These are phyloP conservation scores for Drosophila recens DNA, from an alignment of 2,888 invertebrate genomes.

Conservation along the genomic window DNA sequence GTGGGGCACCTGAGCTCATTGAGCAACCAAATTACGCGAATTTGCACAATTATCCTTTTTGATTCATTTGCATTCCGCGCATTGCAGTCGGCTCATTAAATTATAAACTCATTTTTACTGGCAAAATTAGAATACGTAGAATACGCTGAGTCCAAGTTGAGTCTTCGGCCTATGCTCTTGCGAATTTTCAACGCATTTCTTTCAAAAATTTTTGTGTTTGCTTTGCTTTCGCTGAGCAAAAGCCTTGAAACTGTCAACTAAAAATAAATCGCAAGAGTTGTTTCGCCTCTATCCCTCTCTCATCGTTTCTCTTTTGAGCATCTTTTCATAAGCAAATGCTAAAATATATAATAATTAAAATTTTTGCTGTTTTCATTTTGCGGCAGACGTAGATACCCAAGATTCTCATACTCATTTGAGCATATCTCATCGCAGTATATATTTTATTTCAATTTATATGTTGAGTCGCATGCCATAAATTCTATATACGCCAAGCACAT, in stretches of 20 bases:
- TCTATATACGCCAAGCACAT: conserved; percentile 38
- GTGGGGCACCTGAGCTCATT: conserved; percentile 50
- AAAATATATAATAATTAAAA: conserved; percentile 66
- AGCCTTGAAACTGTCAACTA: conserved; percentile 80
- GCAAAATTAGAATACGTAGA: conserved; percentile 17
- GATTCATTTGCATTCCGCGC: conserved; percentile 18
- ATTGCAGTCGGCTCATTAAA: conserved; percentile 54
- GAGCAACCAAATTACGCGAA: conserved; percentile 62
- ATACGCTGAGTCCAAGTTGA: conserved; percentile 11
- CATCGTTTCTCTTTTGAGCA: conserved; percentile 17
- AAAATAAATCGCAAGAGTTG: conserved; percentile 75
- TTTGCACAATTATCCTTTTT: conserved; percentile 44
- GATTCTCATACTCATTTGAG: conserved; percentile 38
- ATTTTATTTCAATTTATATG: conserved; percentile 63
- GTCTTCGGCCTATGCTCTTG: conserved; percentile 20
- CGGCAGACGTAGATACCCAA: conserved; percentile 24
- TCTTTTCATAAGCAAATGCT: conserved; percentile 23
- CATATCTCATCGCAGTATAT: conserved; percentile 43
- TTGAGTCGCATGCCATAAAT: conserved; percentile 59
- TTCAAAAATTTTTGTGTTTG: conserved; percentile 43
- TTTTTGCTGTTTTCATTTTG: conserved; percentile 46
- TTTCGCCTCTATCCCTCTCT: conserved; percentile 18
- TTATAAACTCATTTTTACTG: neutral
- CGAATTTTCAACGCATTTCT: conserved; percentile 50
- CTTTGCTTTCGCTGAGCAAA: conserved; percentile 52